phyloP scores from a whole-genome alignment of 30 jellyfish, hydroid and myxozoan species.

The Sanderia malayensis region DNA sequence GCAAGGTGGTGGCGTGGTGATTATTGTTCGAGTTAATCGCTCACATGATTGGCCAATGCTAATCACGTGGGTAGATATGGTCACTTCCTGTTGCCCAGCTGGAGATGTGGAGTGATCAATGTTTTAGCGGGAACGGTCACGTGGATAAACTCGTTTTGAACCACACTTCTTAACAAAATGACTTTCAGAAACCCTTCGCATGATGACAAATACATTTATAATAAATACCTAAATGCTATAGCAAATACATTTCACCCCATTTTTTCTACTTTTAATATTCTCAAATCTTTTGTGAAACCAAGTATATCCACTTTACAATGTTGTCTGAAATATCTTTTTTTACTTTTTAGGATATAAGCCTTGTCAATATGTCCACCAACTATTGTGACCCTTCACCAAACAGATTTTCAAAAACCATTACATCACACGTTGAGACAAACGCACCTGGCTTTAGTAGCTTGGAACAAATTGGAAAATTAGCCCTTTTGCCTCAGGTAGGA shows the following conservation, averaged over 20 bases:
- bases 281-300: too few relatives aligned
- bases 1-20: background rate
- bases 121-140: too few relatives aligned
- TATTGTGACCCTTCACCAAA: background rate
- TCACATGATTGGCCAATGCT: conserved; percentile 21
- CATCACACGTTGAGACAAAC: background rate
- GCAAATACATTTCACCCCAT: too few relatives aligned
- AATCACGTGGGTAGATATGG: conserved; percentile 50
- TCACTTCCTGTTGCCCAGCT: too few relatives aligned
- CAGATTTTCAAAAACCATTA: background rate
- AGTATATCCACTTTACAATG: too few relatives aligned
- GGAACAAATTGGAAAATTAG: conserved; percentile 22
- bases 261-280: too few relatives aligned
- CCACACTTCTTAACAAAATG: too few relatives aligned
- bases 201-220: too few relatives aligned
- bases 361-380: conserved; percentile 6
- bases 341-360: conserved; percentile 29
- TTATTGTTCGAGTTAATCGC: background rate
- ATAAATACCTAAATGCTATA: too few relatives aligned
- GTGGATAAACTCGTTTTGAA: too few relatives aligned
- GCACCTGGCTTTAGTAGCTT: conserved; percentile 6
- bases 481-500: conserved; percentile 14
- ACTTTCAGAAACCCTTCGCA: too few relatives aligned
- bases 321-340: background rate
- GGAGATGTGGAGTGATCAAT: too few relatives aligned